Percentiles rank a stretch among this genome's conserved stretches.
These are phyloP conservation scores for Megalurothrips usitatus DNA, from an alignment of 2,888 invertebrate genomes.

Conservation along the genomic window DNA sequence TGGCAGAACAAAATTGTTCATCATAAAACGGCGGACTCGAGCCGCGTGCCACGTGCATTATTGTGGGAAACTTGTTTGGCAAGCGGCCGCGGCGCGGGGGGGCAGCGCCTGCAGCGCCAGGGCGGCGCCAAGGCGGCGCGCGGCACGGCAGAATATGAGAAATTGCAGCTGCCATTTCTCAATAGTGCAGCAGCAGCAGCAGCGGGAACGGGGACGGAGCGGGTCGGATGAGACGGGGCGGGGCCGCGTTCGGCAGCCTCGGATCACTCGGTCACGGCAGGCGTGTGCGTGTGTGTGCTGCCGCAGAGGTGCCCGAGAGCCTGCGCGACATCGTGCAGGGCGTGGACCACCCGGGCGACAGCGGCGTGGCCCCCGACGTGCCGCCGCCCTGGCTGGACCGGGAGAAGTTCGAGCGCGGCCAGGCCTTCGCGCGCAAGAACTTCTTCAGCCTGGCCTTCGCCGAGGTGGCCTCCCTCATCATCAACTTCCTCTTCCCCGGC, in stretches of 20 bases:
- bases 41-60: background rate
- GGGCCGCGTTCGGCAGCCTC: background rate
- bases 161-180: no score
- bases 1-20: background rate
- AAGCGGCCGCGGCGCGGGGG: background rate
- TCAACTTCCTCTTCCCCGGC: conserved; percentile 41
- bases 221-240: background rate
- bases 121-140: background rate
- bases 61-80: background rate
- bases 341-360: background rate
- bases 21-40: background rate
- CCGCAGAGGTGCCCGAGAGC: background rate
- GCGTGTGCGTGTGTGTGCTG: background rate
- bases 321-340: conserved; percentile 15
- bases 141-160: background rate
- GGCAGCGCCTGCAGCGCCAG: background rate
- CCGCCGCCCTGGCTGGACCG: conserved; percentile 31
- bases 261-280: background rate
- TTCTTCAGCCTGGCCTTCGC: conserved; percentile 41
- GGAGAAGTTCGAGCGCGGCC: conserved; percentile 38
- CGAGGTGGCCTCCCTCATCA: conserved; percentile 43
- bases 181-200: background rate
- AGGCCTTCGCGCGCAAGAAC: conserved; percentile 43
- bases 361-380: conserved; percentile 12
- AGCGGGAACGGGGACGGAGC: background rate